Evolutionary conservation across 1,140 invertebrate species (phyloP), one percentile per base, ranked within the genome.

Genomic region (Asobara japonica): DNA sequence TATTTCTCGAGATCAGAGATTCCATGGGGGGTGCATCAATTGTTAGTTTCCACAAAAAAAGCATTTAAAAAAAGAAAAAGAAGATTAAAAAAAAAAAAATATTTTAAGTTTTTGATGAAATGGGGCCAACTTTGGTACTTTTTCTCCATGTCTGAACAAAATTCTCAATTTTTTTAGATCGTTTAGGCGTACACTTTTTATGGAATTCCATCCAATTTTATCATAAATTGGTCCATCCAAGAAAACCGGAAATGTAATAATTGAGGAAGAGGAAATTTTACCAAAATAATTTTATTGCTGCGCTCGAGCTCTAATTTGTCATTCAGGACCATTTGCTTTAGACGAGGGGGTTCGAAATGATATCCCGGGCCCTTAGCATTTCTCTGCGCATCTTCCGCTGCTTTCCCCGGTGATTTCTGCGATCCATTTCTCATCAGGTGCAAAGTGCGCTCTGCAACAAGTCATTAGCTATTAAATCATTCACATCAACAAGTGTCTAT

Each of bases 291-390:
- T 51, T 77, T 79, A 20, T 79, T 61, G 0, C 33, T 72, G 10
- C 64, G 10, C 64, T 76, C 71, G 13, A 83, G 65, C 61, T 78
- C 61, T 25, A 82, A 61, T 56, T 83, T 82, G 29, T 70, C 73
- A 27, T 80, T 82, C 5, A 83, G 51, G 11, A 79, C 16, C 80
- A 82, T 83, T 73, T 83, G 82, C 65, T 79, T 83, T 3, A 75
- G 33, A 68, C 61, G 69, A 6, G 72, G 75, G 45, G 69, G 38
- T 13, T 68, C 65, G 31, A 48, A 65, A 36, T 69, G 33, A 65
- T 51, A 72, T 61, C 66, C 66, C 69, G 20, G 2, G 20, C 51
- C 45, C 8, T 51, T 56, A 25, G 22, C 3, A 25, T 3, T 18
- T 25, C 18, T 56, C 45, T 75, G 76, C 1, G 18, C 64, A 41